Base-by-base conservation (phyloP, 2,888 invertebrate species). In the Metallyticus violacea region DNA sequence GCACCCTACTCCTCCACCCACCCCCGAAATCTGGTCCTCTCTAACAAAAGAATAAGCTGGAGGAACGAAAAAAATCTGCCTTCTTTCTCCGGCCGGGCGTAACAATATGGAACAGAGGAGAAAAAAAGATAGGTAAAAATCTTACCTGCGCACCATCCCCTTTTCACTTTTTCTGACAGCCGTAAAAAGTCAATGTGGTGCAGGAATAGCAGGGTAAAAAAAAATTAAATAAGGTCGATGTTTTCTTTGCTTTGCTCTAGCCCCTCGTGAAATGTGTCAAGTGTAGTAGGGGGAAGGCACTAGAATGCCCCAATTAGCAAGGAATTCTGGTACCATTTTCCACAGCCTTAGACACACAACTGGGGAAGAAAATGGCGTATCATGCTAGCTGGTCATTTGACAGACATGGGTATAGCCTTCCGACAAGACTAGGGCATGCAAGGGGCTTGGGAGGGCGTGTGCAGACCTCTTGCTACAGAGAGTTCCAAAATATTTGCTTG, bases 151-250 rank as follows among this genome's bases (percentile, higher is more conserved):
- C 83, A 40, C 62, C 29, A 83, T 83, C 9, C 83, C 76, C 26
- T 76, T 77, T 85, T 81, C 81, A 85, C 85, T 30, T 81, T 85
- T 83, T 81, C 28, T 85, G 85, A 85, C 85, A 85, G 81, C 85
- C 85, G 85, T 85, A 85, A 85, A 85, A 85, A 85, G 85, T 85
- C 85, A 85, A 85, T 29, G 27, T 85, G 85, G 78, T 29, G 22
- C 30, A 40, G 22, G 78, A 28, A 4, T n/a, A 81, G 22, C 30
- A 40, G 22, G 78, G 29, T 4, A 25, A 81, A 29, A 81, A 81
- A 81, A 81, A 81, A 81, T 15, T 7, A 28, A 81, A 81, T 26
- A 81, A 81, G 81, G 26, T 29, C 30, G 28, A 80, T 80, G n/a
- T 27, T 29, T 80, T 80, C 29, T 29, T 29, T 62, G 40, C 40